These are phyloP conservation scores for Drosophila grimshawi DNA, from an alignment of 1,140 invertebrate species.

Conservation along the genomic window DNA sequence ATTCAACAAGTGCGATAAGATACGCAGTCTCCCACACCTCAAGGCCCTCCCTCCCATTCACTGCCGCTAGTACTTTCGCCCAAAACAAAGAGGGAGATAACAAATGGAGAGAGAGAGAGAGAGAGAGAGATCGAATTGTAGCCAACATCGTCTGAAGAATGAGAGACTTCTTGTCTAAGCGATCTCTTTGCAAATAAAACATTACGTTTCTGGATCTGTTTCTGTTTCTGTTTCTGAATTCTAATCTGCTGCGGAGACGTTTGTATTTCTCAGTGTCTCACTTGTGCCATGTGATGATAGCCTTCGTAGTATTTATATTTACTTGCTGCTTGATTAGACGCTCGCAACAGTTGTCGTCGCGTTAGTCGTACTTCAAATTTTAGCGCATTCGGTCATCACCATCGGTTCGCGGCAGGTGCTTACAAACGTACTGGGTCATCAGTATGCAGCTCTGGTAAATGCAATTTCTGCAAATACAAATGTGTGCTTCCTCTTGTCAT, in stretches of 20 bases:
- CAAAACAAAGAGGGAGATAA: neutral
- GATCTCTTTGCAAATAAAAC: slow-evolving; percentile 59
- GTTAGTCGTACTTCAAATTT: slow-evolving; percentile 66
- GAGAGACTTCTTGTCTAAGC: slow-evolving; percentile 17
- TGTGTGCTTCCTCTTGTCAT: neutral
- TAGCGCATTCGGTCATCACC: slow-evolving; percentile 48
- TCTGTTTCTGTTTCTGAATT: slow-evolving; percentile 58
- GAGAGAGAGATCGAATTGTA: slow-evolving; percentile 31
- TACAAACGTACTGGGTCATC: neutral
- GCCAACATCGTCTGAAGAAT: neutral
- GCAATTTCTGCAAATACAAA: neutral
- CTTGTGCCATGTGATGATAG: slow-evolving; percentile 62
- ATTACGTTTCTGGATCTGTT: slow-evolving; percentile 23
- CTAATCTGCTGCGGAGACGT: slow-evolving; percentile 63
- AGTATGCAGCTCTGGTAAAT: neutral
- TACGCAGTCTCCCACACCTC: slow-evolving; percentile 17
- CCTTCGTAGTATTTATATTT: slow-evolving; percentile 67
- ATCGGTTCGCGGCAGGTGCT: slow-evolving; percentile 18
- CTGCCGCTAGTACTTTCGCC: slow-evolving; percentile 53
- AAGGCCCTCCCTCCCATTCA: neutral
- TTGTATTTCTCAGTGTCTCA: slow-evolving; percentile 31
- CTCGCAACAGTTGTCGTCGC: slow-evolving; percentile 27
- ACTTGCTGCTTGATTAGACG: slow-evolving; percentile 61
- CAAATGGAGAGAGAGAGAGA: slow-evolving; percentile 31
- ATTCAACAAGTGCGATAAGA: slow-evolving; percentile 59